These are phyloP conservation scores for Andrena marginata DNA, from an alignment of 2,888 invertebrate species.

Conservation along the genomic window DNA sequence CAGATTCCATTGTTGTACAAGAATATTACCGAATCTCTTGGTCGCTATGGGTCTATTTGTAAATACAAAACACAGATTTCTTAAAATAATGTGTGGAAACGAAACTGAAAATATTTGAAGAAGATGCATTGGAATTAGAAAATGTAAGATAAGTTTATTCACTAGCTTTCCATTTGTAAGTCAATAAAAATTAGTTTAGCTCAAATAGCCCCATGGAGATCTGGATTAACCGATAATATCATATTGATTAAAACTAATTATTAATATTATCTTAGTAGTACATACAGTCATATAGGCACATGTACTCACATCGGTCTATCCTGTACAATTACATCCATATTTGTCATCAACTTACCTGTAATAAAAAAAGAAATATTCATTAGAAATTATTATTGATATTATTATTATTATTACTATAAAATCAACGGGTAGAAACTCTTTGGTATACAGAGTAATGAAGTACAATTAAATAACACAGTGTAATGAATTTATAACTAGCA, in stretches of 20 bases:
- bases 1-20: too few relatives aligned
- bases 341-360: conserved; percentile 10
- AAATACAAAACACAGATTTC: not conserved
- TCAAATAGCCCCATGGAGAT: not conserved
- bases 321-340: not conserved
- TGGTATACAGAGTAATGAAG: too few relatives aligned
- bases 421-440: too few relatives aligned
- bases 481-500: too few relatives aligned
- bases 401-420: not conserved
- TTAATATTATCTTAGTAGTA: not conserved
- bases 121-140: not conserved
- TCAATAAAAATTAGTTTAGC: not conserved
- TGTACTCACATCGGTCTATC: not conserved
- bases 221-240: not conserved
- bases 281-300: not conserved
- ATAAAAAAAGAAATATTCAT: not conserved
- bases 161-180: not conserved
- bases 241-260: not conserved
- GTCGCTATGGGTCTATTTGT: not conserved
- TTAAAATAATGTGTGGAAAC: not conserved
- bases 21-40: too few relatives aligned
- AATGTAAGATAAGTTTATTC: not conserved
- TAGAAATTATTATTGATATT: not conserved
- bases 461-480: too few relatives aligned
- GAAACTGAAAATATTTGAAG: not conserved